A percentile compares a stretch with the other conserved stretches of the same genome.
phyloP scores from a whole-genome alignment of 2,888 invertebrate genomes.

The Andrena marginata region DNA sequence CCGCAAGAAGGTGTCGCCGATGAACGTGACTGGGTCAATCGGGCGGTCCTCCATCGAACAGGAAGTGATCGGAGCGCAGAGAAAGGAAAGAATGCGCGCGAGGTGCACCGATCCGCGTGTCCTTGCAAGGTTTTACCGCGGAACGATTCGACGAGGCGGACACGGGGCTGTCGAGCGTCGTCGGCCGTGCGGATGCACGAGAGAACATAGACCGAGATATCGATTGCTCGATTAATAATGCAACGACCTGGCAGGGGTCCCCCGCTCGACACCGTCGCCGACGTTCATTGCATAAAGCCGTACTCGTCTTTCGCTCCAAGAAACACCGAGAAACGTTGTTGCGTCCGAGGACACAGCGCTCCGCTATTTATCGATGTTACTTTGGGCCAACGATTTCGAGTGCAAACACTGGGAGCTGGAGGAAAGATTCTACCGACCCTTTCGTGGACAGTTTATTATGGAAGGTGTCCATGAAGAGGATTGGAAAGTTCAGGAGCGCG shows the following conservation, averaged over 20 bases:
- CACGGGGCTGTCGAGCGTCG: constrained; percentile 25
- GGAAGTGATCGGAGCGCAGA: constrained; percentile 30
- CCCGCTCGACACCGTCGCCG: constrained; percentile 53
- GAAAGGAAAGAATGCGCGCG: constrained; percentile 57
- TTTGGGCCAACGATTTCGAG: neutral
- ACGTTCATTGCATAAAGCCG: constrained; percentile 46
- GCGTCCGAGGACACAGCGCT: neutral
- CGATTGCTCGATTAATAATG: constrained; percentile 81
- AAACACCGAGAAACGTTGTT: constrained; percentile 21
- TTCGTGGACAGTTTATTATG: neutral
- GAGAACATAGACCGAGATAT: constrained; percentile 75
- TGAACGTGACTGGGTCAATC: constrained; percentile 8
- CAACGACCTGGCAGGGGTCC: constrained; percentile 69
- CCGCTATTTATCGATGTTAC: constrained; percentile 1
- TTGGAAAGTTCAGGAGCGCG: neutral
- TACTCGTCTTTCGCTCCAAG: constrained; percentile 33
- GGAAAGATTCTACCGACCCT: neutral
- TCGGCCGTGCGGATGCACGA: constrained; percentile 39
- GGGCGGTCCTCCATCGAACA: constrained; percentile 11
- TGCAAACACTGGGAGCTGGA: neutral
- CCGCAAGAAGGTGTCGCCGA: constrained; percentile 4
- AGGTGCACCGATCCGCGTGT: constrained; percentile 50
- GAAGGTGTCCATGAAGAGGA: neutral
- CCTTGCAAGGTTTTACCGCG: constrained; percentile 70
- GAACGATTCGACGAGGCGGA: constrained; percentile 42